Evolutionary conservation across 2,797 vertebrate genomes (phyloP), one percentile per base, ranked within the genome.

Genomic region (Anguilla pacifica): DNA sequence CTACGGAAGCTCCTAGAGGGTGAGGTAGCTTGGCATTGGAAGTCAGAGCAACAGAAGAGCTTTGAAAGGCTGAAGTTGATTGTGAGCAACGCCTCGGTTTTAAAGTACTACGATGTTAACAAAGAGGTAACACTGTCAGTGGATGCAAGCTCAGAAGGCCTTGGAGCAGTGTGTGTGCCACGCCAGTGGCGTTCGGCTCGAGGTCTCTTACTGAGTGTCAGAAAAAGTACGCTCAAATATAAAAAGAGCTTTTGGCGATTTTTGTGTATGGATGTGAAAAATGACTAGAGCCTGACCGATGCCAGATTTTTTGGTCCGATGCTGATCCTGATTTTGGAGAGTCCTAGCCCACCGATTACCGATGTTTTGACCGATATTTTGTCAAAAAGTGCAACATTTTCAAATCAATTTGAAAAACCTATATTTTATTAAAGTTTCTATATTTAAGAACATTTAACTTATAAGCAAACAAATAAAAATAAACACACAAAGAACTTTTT

Each of bases 11-110:
- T 88, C 7, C 61, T 85, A 85, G 87, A 85, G 39, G 64, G 67
- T 88, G 85, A 88, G 5, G 59, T 88, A 83, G 74, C 43, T 25
- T 89, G 88, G 85, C 79, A 89, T 43, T 88, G 77, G 88, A 85
- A 88, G 57, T 4, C n/a, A 67, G 43, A 72, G 19, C 77, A 86
- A 88, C 77, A 86, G 74, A 9, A 86, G 28, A 84, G 88, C 57
- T 88, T 88, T 70, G 43, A 55, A 86, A 88, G 17, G 49, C 85
- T 86, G 74, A 88, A 86, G 46, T 31, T 9, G 51, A 43, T 88
- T 10, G 57, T 86, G 61, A 88, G 85, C 22, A 86, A 86, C 46
- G 79, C 88, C 13, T 84, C 88, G 39, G 85, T 86, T 19, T 31
- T 88, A 13, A 88, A 70, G 22, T 85, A 43, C 61, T 85, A 64